phyloP scores from a whole-genome alignment of 2,797 vertebrate species.

The Oreortyx pictus region DNA sequence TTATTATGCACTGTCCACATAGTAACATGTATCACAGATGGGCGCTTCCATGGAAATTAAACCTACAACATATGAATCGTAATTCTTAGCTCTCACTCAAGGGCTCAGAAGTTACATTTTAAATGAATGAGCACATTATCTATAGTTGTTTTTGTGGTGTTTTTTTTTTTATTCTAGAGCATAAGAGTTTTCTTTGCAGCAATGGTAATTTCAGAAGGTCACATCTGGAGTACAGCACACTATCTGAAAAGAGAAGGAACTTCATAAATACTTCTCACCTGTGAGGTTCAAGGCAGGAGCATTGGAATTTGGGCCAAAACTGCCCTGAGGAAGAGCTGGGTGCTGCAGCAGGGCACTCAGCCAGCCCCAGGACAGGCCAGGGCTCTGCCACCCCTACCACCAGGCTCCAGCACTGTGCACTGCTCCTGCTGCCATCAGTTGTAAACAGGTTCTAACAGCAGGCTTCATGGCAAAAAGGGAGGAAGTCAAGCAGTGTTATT shows the following conservation, averaged over 20 bases:
- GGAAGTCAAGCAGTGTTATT: neutral
- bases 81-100: neutral
- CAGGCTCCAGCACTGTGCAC: neutral
- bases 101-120: neutral
- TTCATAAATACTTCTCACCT: neutral
- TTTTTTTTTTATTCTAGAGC: neutral
- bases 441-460: neutral
- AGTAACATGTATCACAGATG: neutral
- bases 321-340: neutral
- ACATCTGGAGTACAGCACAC: neutral
- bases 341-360: accelerated
- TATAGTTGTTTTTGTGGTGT: no score
- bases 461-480: neutral
- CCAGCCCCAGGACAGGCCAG: neutral
- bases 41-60: neutral
- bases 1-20: neutral
- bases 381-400: neutral
- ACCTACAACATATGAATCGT: neutral
- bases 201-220: neutral
- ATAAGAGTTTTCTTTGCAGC: neutral
- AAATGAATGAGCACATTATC: neutral
- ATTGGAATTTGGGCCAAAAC: neutral
- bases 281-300: neutral
- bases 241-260: neutral
- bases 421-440: neutral